These are phyloP conservation scores for Zoroaster sp. DNA, from an alignment of 53 echinoderm and acorn worm genomes.

Conservation along the genomic window DNA sequence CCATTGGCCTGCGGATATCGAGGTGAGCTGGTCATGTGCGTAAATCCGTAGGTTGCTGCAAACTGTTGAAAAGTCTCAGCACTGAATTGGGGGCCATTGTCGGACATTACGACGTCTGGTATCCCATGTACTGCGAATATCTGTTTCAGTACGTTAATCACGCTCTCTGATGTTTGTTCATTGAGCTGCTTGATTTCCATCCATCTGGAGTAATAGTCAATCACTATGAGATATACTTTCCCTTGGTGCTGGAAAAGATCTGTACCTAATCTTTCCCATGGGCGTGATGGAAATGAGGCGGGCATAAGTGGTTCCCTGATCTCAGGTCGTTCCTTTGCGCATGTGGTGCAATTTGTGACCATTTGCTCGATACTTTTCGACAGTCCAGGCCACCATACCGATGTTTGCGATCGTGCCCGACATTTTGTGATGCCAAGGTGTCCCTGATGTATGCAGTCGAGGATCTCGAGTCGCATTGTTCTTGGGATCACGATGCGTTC, in stretches of 20 bases:
- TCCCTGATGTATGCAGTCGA: slow-evolving; percentile 59
- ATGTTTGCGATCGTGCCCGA: slow-evolving; percentile 41
- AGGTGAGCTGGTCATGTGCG: slow-evolving; percentile 43
- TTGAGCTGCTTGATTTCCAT: slow-evolving; percentile 40
- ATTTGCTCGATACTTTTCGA: slow-evolving; percentile 30
- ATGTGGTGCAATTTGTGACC: slow-evolving; percentile 44
- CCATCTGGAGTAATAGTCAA: slow-evolving; percentile 72
- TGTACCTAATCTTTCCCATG: slow-evolving; percentile 54
- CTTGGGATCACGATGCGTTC: slow-evolving; percentile 60
- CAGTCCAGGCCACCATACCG: slow-evolving; percentile 78
- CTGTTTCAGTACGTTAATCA: slow-evolving; percentile 29
- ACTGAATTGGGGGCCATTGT: slow-evolving; percentile 51
- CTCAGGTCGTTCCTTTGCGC: slow-evolving; percentile 40
- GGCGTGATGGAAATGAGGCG: slow-evolving; percentile 30
- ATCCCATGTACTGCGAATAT: slow-evolving; percentile 48
- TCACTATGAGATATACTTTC: slow-evolving; percentile 38
- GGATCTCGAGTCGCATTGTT: slow-evolving; percentile 18
- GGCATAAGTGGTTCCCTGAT: slow-evolving; percentile 45
- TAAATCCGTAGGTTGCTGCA: slow-evolving; percentile 2
- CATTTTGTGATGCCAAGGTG: slow-evolving; percentile 64
- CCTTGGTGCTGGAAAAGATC: slow-evolving; percentile 52
- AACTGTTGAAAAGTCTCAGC: slow-evolving; percentile 32
- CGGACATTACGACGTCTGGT: slow-evolving; percentile 44
- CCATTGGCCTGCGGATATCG: slow-evolving; percentile 66
- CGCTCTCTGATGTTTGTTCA: neutral